phyloP scores from a whole-genome alignment of 2,113 vertebrate species.

The rat (Rattus norvegicus) region DNA sequence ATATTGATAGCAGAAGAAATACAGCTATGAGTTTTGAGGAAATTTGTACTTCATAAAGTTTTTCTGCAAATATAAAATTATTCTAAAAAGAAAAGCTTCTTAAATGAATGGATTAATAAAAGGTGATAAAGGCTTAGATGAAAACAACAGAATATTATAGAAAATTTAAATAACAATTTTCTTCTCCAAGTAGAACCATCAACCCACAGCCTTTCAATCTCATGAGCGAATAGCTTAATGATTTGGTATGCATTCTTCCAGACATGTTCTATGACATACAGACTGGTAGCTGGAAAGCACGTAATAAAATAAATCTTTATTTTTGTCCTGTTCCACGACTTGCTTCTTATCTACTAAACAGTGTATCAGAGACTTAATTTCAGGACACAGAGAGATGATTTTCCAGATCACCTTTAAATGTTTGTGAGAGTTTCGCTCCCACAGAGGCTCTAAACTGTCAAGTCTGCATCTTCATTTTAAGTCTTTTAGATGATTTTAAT shows the following conservation, averaged over 20 bases:
- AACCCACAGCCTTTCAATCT: neutral
- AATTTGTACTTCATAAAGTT: neutral
- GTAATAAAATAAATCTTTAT: constrained; percentile 27
- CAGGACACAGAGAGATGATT: constrained; percentile 34
- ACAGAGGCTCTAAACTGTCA: neutral
- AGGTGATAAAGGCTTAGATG: neutral
- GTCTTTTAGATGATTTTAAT: neutral
- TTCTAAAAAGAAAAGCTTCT: constrained; percentile 42
- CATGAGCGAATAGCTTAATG: constrained; percentile 15
- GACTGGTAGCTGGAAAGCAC: neutral
- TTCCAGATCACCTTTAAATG: constrained; percentile 49
- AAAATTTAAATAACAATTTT: constrained; percentile 39
- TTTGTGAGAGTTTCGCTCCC: constrained; percentile 16
- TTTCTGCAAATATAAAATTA: neutral
- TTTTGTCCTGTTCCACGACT: constrained; percentile 4
- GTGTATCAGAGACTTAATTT: neutral
- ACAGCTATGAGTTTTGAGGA: neutral
- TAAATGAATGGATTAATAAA: constrained; percentile 12
- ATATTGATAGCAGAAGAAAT: neutral
- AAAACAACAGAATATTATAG: neutral
- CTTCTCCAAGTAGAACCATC: neutral
- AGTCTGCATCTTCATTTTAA: constrained; percentile 13
- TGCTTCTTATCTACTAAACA: neutral
- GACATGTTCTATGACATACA: constrained; percentile 16
- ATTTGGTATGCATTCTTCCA: neutral